Percentiles rank a stretch among this genome's conserved stretches.
Evolutionary conservation across 2,113 vertebrate genomes (phyloP).

Genomic region (Leptosomus discolor): DNA sequence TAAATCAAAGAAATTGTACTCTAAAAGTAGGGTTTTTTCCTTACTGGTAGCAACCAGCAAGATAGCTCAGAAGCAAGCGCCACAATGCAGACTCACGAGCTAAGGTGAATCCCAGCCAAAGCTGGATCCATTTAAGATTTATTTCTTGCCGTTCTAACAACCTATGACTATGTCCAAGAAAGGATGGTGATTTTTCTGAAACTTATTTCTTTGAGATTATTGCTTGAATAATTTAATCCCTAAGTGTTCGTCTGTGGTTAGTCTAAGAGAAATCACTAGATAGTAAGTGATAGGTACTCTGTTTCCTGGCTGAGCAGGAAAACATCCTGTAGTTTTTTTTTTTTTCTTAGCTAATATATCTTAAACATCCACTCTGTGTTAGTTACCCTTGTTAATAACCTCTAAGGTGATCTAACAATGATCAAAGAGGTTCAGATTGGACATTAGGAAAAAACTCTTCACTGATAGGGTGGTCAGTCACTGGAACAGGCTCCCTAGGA

Average conservation of each 20-base stretch:
- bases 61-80: not conserved
- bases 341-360: not conserved
- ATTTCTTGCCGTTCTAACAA: not conserved
- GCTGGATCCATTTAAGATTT: not conserved
- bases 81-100: not conserved
- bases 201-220: not conserved
- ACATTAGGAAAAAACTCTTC: not conserved
- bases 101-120: not conserved
- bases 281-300: fast-evolving
- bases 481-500: not conserved
- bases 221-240: not conserved
- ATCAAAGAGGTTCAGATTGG: not conserved
- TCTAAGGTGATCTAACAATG: not conserved
- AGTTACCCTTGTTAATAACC: not conserved
- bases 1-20: not conserved
- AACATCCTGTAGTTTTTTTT: not conserved
- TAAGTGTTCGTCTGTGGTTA: not conserved
- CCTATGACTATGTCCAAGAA: not conserved
- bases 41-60: not conserved
- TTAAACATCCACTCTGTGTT: not conserved
- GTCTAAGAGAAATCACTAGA: not conserved
- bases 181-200: not conserved
- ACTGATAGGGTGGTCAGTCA: not conserved
- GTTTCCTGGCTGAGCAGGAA: not conserved
- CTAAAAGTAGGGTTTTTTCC: not conserved